A percentile compares a stretch with the other conserved stretches of the same genome.
These are phyloP conservation scores for Prorops nasuta DNA, from an alignment of 1,140 invertebrate genomes.

Conservation along the genomic window DNA sequence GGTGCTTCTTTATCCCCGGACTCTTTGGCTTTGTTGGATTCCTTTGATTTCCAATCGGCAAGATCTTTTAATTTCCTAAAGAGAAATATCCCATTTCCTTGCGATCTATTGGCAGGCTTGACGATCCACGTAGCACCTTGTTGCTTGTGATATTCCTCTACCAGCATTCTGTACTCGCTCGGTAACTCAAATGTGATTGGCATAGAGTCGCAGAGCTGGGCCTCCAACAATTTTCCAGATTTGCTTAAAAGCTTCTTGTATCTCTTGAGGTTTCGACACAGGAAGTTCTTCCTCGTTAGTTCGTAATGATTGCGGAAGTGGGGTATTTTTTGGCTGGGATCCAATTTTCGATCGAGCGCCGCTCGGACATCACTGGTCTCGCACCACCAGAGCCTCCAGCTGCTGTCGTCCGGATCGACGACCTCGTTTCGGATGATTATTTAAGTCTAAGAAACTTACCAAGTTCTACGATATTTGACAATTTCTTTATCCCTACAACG, in stretches of 20 bases:
- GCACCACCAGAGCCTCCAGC: conserved; percentile 56
- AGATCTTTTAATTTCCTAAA: conserved; percentile 57
- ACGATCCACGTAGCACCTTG: conserved; percentile 63
- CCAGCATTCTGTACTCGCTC: conserved; percentile 58
- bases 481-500: no score
- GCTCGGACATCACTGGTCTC: conserved; percentile 41
- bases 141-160: conserved; percentile 59
- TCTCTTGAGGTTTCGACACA: conserved; percentile 62
- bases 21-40: conserved; percentile 10
- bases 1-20: conserved; percentile 6
- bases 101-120: conserved; percentile 59
- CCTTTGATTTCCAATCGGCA: conserved; percentile 37
- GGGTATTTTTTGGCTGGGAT: conserved; percentile 37
- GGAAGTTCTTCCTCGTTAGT: conserved; percentile 62
- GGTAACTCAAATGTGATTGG: conserved; percentile 54
- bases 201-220: conserved; percentile 47
- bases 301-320: conserved; percentile 64
- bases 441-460: no score
- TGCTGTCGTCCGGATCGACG: conserved; percentile 22
- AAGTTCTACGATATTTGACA: no score
- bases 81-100: conserved; percentile 61
- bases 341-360: conserved; percentile 30
- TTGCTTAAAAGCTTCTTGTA: conserved; percentile 42
- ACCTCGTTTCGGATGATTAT: conserved; percentile 25
- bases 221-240: conserved; percentile 38